Percentiles rank a stretch among this genome's conserved stretches.
Evolutionary conservation across 2,113 vertebrate genomes (phyloP).

Genomic region (Tylochromis polylepis): DNA sequence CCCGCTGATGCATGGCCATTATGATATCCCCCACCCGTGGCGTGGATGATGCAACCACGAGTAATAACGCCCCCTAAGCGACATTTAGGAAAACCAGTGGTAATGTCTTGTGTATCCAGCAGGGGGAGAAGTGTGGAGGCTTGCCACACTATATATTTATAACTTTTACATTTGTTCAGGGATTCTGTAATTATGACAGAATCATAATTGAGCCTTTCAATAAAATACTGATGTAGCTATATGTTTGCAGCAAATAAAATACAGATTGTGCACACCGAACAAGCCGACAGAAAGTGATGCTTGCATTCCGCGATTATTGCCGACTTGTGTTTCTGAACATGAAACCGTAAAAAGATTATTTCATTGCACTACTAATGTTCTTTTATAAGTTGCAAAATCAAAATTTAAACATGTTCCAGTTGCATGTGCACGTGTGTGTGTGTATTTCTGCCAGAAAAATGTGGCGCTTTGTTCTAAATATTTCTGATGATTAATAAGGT

Average conservation of each 20-base stretch:
- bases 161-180: neutral
- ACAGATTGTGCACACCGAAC: neutral
- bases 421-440: too few relatives aligned
- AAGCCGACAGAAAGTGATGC: neutral
- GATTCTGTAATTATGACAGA: neutral
- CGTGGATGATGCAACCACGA: neutral
- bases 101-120: neutral
- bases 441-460: too few relatives aligned
- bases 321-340: neutral
- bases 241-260: neutral
- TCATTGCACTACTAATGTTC: too few relatives aligned
- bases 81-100: neutral
- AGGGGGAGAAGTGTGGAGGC: neutral
- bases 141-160: fast-evolving
- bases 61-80: fast-evolving
- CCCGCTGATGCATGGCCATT: fast-evolving
- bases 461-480: too few relatives aligned
- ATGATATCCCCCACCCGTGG: neutral
- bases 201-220: too few relatives aligned
- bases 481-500: too few relatives aligned
- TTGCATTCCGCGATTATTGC: neutral
- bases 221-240: fast-evolving
- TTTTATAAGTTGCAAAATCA: too few relatives aligned
- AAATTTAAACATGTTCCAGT: too few relatives aligned
- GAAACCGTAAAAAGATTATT: fast-evolving